Evolutionary conservation across 2,888 invertebrate genomes (phyloP).

Genomic region (Sinohyriopsis cumingii): DNA sequence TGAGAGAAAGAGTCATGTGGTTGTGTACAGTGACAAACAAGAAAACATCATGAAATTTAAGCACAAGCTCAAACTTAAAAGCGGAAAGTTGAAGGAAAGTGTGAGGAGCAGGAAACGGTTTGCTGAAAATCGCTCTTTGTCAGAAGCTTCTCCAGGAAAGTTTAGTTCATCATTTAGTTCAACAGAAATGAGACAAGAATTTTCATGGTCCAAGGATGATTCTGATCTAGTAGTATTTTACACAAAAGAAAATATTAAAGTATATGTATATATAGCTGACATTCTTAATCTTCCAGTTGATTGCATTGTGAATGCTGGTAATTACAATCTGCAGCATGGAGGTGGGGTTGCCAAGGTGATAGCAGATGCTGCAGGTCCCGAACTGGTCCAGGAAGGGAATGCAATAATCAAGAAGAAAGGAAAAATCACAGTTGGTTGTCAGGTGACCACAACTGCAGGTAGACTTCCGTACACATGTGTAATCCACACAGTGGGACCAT

Average conservation of each 20-base stretch:
- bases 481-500: conserved; percentile 16
- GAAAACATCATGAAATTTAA: too few species aligned
- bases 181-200: too few species aligned
- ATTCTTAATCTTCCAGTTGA: conserved; percentile 8
- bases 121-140: too few species aligned
- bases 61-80: too few species aligned
- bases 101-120: too few species aligned
- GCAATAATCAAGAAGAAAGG: background rate
- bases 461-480: conserved; percentile 7
- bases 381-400: conserved; percentile 4
- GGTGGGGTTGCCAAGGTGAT: conserved; percentile 9
- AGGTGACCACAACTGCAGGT: conserved; percentile 8
- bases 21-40: too few species aligned
- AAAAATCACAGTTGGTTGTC: background rate
- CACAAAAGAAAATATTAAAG: conserved; percentile 2
- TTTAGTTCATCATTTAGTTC: too few species aligned
- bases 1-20: too few species aligned
- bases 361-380: conserved; percentile 8
- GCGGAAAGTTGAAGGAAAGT: too few species aligned
- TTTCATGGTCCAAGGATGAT: too few species aligned
- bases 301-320: conserved; percentile 16
- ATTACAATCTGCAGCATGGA: conserved; percentile 11
- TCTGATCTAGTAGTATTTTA: background rate
- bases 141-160: too few species aligned
- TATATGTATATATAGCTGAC: conserved; percentile 13